These are phyloP conservation scores for Acanthaster planci DNA, from an alignment of 35 echinoderm and acorn worm genomes.

Conservation along the genomic window DNA sequence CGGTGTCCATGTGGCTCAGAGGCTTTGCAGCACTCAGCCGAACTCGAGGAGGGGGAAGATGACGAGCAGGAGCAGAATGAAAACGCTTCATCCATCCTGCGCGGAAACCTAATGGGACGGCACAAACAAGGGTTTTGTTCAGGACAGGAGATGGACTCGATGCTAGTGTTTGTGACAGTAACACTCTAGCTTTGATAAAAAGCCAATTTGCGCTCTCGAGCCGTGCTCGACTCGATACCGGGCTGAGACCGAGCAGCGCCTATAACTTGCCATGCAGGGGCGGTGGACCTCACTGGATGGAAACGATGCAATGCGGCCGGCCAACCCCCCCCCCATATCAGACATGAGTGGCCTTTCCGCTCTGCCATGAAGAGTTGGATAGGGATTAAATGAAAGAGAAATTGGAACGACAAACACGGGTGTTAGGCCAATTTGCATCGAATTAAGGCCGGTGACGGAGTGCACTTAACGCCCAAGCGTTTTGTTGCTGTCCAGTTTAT, in stretches of 20 bases:
- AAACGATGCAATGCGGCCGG: neutral
- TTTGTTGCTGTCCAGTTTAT: neutral
- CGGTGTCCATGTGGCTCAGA: neutral
- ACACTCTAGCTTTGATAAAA: slow-evolving; percentile 32
- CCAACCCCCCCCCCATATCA: neutral
- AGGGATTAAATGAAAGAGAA: slow-evolving; percentile 29
- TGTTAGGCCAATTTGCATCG: slow-evolving; percentile 19
- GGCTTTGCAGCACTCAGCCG: neutral
- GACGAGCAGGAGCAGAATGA: neutral
- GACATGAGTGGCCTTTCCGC: slow-evolving; percentile 21
- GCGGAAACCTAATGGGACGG: neutral
- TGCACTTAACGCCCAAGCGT: neutral
- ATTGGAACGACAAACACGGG: slow-evolving; percentile 24
- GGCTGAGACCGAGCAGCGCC: neutral
- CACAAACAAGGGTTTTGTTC: neutral
- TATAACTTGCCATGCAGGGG: neutral
- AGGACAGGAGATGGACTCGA: neutral
- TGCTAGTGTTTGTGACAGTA: slow-evolving; percentile 17
- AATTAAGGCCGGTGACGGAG: neutral
- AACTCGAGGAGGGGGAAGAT: neutral
- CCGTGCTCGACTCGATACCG: neutral
- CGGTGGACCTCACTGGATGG: neutral
- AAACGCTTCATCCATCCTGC: neutral
- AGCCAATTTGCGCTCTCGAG: slow-evolving; percentile 22
- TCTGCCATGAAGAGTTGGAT: neutral